Base-by-base conservation (phyloP, 2,113 vertebrate species). In the Nycticryphes semicollaris region DNA sequence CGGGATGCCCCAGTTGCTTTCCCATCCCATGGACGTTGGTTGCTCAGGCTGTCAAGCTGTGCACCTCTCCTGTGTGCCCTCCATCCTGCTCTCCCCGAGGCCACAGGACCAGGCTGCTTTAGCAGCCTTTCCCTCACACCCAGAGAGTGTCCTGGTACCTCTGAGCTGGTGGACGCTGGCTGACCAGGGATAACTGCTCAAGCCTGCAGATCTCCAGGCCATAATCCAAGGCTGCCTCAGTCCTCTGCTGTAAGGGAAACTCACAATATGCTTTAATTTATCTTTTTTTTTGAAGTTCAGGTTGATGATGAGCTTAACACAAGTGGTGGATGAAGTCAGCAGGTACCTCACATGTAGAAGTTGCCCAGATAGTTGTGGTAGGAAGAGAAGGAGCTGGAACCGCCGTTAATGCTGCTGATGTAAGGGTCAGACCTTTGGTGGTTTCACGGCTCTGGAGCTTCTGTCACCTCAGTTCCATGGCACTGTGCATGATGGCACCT, bases 401-500 rank as follows among this genome's bases (percentile, higher is more conserved):
- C 0, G 0, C 35, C 0, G 1, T 35, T 67, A 54, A 37, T 0
- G 0, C 28, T 69, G 63, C 54, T 1, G 2, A 39, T 0, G 2
- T 12, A 17, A 5, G 4, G 17, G 41, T 70, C 41, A 54, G n/a
- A 48, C 17, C 41, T 70, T 31, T 10, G 41, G 41, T 25, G n/a
- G n/a, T 37, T 31, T 35, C 25, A 11, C 1, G 5, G 67, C n/a
- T 41, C 21, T 22, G 41, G 30, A 63, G 22, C 37, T 35, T 39
- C 64, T 50, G 43, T 76, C 63, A 24, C 43, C 69, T 63, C 5
- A 3, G 53, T 22, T 12, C 82, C 3, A 2, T 22, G 77, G 63
- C 68, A 81, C 10, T 33, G 41, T 9, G 24, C 22, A 7, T 35
- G 74, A 14, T 1, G 19, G 30, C 45, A 45, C 68, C 53, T 39